Base-by-base conservation (phyloP, 35 echinoderm and acorn worm genomes). In the Lytechinus pictus region DNA sequence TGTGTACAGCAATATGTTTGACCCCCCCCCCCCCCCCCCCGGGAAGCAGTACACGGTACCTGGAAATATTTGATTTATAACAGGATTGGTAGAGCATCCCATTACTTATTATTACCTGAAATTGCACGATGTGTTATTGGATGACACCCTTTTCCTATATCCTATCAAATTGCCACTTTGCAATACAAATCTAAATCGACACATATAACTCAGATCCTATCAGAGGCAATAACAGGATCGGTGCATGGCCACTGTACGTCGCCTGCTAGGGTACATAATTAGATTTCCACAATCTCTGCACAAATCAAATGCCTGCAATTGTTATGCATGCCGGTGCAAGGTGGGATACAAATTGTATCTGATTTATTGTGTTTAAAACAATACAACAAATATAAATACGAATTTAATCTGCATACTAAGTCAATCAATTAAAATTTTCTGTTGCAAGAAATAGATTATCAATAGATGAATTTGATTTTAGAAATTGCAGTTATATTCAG, bases 101-200 rank as follows among this genome's bases (percentile, higher is more conserved):
- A 91, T 91, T 52, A 53, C 44, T 8, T 91, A 44, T 54, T 27
- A 53, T 91, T 91, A 54, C 89, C 44, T 54, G 44, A 53, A 51
- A 53, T 53, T 52, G 44, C 89, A 52, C 5, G 54, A 52, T 56
- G 57, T 60, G 57, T 27, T 55, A 58, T 58, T 61, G 28, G 29
- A 61, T 94, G 21, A 56, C 53, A 94, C 56, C 53, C 24, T 55
- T 44, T 54, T 94, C 16, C 29, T 51, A 86, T 19, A 9, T 57
- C 51, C 44, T 4, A 11, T 54, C 52, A 79, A 79, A 79, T 79
- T 79, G 66, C 66, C 66, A 79, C 66, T 79, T 79, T 79, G 66
- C 66, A 79, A 79, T 79, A n/a, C n/a, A 79, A 79, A 79, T 24
- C 66, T 79, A 79, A 79, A 79, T 79, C 66, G 66, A 79, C 66